Base-by-base conservation (phyloP, 2,888 invertebrate species). In the Leptura quadrifasciata region DNA sequence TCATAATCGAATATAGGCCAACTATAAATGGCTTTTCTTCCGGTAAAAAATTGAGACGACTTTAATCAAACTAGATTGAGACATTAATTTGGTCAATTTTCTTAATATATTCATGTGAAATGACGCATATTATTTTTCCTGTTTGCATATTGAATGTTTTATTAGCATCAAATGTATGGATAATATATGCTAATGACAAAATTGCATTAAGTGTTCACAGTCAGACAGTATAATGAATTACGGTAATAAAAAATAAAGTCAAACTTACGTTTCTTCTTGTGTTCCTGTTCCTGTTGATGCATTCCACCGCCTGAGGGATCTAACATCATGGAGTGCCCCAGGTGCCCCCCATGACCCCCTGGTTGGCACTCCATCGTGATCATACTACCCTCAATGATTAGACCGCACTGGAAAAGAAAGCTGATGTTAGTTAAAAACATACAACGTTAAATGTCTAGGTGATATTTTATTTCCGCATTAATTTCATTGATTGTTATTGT, bases 291-390 rank as follows among this genome's bases (percentile, higher is more conserved):
- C 78, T 87, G 87, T 75, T 89, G 89, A 79, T 88, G 88, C 84
- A 88, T 87, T 76, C 85, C 84, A 74, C 85, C 86, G 74, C 85
- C 84, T 27, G 87, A 86, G 83, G 88, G 89, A 84, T 89, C 89
- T 83, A 89, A 84, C 87, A 89, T 88, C 88, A 89, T 89, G 89
- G 89, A 89, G 88, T 89, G 89, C 86, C 89, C 89, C 88, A 89
- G 88, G 87, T 89, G 89, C 84, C 88, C 89, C 80, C 88, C 88
- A 83, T 89, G 89, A 86, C 89, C 88, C 84, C 89, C 89, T 87
- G 89, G 89, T 83, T 89, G 89, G 86, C 89, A 89, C 89, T 89
- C 89, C 89, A 89, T 89, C 85, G 89, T 89, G 86, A 89, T 89
- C 89, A 89, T 89, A 85, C 86, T 87, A 87, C 88, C 87, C 88